Conservation (phyloP, 2,113 vertebrate species). For the Alectura lathami region DNA sequence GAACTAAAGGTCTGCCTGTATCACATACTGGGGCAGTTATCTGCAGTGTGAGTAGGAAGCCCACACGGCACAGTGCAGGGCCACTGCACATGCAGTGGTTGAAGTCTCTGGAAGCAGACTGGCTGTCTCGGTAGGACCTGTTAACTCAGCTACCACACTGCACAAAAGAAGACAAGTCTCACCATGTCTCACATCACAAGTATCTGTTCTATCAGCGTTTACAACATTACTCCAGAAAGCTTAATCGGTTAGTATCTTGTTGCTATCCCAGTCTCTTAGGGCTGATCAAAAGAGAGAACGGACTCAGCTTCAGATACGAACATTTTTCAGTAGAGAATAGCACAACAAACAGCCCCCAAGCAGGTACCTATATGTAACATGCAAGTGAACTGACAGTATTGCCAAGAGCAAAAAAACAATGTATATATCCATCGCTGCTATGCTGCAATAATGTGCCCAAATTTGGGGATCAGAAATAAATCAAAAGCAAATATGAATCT, state of each 20-base stretch:
- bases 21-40: neutral
- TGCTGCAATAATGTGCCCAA: neutral
- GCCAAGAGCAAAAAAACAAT: neutral
- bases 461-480: neutral
- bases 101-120: neutral
- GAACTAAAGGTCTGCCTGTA: neutral
- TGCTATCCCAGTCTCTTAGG: neutral
- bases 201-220: neutral
- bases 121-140: neutral
- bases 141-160: neutral
- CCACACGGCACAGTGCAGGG: neutral
- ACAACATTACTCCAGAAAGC: neutral
- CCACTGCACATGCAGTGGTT: accelerated
- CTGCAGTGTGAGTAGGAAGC: neutral
- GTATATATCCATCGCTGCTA: neutral
- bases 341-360: neutral
- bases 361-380: neutral
- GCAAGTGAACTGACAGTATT: neutral
- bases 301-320: neutral
- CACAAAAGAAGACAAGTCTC: neutral
- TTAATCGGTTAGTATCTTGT: neutral
- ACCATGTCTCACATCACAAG: neutral
- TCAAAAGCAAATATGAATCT: neutral
- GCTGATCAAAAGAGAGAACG: neutral
- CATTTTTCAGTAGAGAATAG: neutral